These are phyloP conservation scores for Drosophila imparisetae DNA, from an alignment of 2,888 invertebrate species.

Conservation along the genomic window DNA sequence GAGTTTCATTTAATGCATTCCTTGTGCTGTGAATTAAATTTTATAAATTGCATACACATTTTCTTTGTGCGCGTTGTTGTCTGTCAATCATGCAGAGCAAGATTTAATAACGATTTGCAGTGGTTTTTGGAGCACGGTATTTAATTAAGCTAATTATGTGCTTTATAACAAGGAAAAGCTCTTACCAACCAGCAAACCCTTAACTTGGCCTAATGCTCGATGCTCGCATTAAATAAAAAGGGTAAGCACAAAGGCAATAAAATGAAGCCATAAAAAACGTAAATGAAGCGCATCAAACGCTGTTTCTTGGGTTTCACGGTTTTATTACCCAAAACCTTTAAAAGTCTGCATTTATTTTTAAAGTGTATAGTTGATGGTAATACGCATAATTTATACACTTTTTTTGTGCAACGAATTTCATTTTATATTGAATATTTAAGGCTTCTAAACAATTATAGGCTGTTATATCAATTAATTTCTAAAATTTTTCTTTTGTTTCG, in stretches of 20 bases:
- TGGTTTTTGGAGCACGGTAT: slow-evolving; percentile 21
- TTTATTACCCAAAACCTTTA: slow-evolving; percentile 18
- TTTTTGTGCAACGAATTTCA: background rate
- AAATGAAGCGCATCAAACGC: slow-evolving; percentile 39
- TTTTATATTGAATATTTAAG: background rate
- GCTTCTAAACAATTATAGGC: background rate
- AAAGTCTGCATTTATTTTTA: slow-evolving; percentile 4
- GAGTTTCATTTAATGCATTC: slow-evolving; percentile 43
- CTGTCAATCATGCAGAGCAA: slow-evolving; percentile 6
- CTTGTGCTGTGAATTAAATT: slow-evolving; percentile 14
- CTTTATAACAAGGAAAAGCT: slow-evolving; percentile 29
- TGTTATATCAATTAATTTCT: slow-evolving; percentile 8
- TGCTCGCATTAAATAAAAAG: slow-evolving; percentile 23
- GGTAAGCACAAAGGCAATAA: slow-evolving; percentile 44
- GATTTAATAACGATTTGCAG: slow-evolving; percentile 33
- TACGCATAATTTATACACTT: slow-evolving; percentile 10
- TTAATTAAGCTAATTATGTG: slow-evolving; percentile 56
- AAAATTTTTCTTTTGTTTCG: slow-evolving; percentile 21
- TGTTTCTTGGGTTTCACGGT: slow-evolving; percentile 1
- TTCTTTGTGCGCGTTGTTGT: background rate
- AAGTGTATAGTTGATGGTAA: slow-evolving; percentile 12
- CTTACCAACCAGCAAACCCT: slow-evolving; percentile 13
- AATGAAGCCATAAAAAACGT: slow-evolving; percentile 48
- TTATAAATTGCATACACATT: slow-evolving; percentile 27
- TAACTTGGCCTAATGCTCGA: slow-evolving; percentile 5